Evolutionary conservation across 2,797 vertebrate genomes (phyloP), one percentile per base, ranked within the genome.

Genomic region (Babyrousa celebensis): DNA sequence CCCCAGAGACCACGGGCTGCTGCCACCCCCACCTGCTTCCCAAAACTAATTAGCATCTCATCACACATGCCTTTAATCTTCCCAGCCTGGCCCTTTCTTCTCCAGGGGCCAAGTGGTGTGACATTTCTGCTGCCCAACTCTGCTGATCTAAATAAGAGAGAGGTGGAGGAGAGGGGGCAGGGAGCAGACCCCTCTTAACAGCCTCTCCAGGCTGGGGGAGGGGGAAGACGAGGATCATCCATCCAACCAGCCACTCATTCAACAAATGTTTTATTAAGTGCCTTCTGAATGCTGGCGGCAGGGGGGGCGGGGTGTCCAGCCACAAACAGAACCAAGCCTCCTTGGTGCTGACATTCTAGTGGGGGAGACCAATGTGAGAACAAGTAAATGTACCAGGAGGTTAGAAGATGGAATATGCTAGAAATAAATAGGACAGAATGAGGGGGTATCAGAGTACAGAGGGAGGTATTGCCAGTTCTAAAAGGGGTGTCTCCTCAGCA

Each of bases 1-100:
- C 97, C 36, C 91, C 74, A 40, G 93, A 60, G 25, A 4, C 29
- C 29, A 75, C 3, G 54, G 74, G 65, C 32, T 79, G 8, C 0
- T 89, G 40, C 85, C 79, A 63, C 82, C 0, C 15, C 1, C 2
- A 56, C 89, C 93, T 56, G 79, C 0, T 1, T 94, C 92, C 27
- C 0, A 68, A 95, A 94, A 96, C 85, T 60, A 5, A 0, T 94
- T 85, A 94, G 40, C 86, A 79, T 86, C 91, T 95, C 93, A 80
- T 96, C n/a, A 1, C 78, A 94, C 90, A 60, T 32, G 96, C 85
- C 92, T 96, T 70, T 77, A 68, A 92, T 88, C 95, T 95, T 54
- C 40, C 72, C 65, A 12, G 56, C 62, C 60, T 15, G 11, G 70
- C 77, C 93, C 62, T 95, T 89, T 68, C 92, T 29, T 58, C 58